These are phyloP conservation scores for Catocala fraxini DNA, from an alignment of 2,888 invertebrate species.

Conservation along the genomic window DNA sequence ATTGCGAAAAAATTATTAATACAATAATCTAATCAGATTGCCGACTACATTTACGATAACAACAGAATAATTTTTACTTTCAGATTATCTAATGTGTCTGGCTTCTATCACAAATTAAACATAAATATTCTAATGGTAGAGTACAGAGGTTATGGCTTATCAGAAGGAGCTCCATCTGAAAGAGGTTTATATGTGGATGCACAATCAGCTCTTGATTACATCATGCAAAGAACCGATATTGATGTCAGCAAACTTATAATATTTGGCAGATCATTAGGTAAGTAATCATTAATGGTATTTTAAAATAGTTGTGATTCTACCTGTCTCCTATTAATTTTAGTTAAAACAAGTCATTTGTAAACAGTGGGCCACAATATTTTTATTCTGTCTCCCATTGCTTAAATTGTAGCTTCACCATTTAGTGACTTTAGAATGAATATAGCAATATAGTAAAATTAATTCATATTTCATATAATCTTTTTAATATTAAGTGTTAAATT, in stretches of 20 bases:
- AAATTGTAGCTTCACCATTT: no score
- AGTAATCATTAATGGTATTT: constrained; percentile 33
- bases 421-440: no score
- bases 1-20: no score
- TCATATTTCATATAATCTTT: no score
- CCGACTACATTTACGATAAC: not conserved
- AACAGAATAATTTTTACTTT: constrained; percentile 38
- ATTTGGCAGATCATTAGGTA: constrained; percentile 96
- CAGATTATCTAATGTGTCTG: constrained; percentile 95
- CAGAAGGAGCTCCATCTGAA: constrained; percentile 96
- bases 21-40: no score
- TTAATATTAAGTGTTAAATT: no score
- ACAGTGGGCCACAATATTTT: no score
- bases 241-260: constrained; percentile 94
- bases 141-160: constrained; percentile 97
- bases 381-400: no score
- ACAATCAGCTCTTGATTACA: constrained; percentile 94
- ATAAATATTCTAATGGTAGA: constrained; percentile 97
- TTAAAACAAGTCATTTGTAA: no score
- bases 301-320: not conserved
- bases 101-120: constrained; percentile 93
- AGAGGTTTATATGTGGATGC: constrained; percentile 96
- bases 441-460: no score
- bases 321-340: no score
- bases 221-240: constrained; percentile 93